phyloP scores from a whole-genome alignment of 2,113 vertebrate species.

The Lampris megalopsis region DNA sequence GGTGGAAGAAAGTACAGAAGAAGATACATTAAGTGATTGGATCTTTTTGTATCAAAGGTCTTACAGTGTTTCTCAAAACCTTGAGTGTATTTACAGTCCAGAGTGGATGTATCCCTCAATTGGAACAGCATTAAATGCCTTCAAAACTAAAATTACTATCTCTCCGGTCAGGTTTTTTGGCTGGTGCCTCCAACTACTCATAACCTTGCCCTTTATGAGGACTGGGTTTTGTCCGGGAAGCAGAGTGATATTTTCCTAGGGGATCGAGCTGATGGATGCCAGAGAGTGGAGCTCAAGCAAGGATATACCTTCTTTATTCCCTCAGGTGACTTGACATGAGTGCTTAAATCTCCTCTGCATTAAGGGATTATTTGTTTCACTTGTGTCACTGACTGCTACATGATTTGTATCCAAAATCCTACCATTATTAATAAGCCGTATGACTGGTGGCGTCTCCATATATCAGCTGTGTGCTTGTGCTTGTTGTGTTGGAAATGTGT shows the following conservation, averaged over 20 bases:
- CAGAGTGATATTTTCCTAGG: constrained; percentile 97
- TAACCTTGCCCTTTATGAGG: constrained; percentile 96
- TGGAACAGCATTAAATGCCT: not conserved
- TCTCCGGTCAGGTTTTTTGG: constrained; percentile 92
- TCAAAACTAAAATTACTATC: not conserved
- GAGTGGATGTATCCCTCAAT: not conserved
- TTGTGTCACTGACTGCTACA: not conserved
- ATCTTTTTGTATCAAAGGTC: not conserved
- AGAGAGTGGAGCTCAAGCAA: constrained; percentile 94
- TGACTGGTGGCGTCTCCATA: not conserved
- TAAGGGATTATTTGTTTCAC: constrained; percentile 10
- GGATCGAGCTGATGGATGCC: constrained; percentile 93
- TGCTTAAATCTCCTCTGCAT: constrained; percentile 27
- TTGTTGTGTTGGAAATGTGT: not conserved
- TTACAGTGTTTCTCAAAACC: not conserved
- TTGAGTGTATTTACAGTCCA: constrained; percentile 6
- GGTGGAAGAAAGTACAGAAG: not conserved
- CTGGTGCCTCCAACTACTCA: constrained; percentile 93
- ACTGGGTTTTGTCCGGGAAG: constrained; percentile 98
- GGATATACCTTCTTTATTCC: constrained; percentile 98
- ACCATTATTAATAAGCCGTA: not conserved
- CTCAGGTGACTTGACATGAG: constrained; percentile 85
- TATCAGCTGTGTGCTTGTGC: constrained; percentile 1
- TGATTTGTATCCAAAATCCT: not conserved
- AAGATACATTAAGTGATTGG: constrained; percentile 6